Conservation (phyloP, 2,113 vertebrate species). For the Bucco capensis region DNA sequence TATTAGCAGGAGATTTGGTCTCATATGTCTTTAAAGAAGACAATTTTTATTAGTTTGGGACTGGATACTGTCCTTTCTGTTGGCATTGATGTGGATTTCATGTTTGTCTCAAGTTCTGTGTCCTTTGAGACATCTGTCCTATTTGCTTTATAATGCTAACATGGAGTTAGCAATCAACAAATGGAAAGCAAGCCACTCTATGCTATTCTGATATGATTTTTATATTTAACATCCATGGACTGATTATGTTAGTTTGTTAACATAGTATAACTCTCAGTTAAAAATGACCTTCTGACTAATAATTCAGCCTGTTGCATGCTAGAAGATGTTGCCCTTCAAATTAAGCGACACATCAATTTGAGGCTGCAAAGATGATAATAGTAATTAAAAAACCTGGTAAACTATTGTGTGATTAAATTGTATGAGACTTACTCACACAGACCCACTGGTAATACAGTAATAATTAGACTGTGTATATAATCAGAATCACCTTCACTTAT, state of each 20-base stretch:
- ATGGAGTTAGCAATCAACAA: not conserved
- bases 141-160: not conserved
- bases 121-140: not conserved
- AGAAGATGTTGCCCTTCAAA: not conserved
- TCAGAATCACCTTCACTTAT: conserved; percentile 6
- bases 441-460: not conserved
- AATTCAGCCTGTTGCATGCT: not conserved
- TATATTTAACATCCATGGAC: not conserved
- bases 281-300: not conserved
- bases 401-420: not conserved
- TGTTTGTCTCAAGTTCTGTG: not conserved
- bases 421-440: not conserved
- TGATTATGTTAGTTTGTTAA: not conserved
- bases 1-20: not conserved
- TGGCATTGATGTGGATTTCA: not conserved
- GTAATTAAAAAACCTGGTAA: not conserved
- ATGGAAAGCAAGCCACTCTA: not conserved
- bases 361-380: not conserved
- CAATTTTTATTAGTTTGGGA: not conserved
- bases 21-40: not conserved
- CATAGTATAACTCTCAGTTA: not conserved
- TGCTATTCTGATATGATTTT: not conserved
- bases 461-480: not conserved
- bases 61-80: not conserved
- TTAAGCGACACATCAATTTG: not conserved